Evolutionary conservation across 1,140 invertebrate species (phyloP).

Genomic region (Colletes latitarsis): DNA sequence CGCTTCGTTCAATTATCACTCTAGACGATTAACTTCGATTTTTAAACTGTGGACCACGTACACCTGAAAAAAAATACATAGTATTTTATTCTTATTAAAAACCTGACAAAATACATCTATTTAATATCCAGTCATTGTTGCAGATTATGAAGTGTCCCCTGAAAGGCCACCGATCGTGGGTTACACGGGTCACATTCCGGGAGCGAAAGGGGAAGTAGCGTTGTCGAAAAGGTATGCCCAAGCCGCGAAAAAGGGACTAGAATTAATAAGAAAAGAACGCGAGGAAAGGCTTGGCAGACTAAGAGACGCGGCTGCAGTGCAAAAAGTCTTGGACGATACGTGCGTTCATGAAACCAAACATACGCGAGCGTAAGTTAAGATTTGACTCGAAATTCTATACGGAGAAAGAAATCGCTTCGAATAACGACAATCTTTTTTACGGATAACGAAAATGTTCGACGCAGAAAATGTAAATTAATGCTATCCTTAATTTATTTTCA

Average conservation of each 20-base stretch:
- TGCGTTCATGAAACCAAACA: constrained; percentile 63
- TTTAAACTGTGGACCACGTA: too few species aligned
- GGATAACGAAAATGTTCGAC: background rate
- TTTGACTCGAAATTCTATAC: background rate
- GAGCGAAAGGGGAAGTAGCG: constrained; percentile 85
- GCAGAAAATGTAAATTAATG: background rate
- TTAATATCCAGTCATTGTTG: constrained; percentile 17
- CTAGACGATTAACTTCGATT: background rate
- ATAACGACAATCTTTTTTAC: constrained; percentile 6
- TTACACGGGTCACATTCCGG: constrained; percentile 87
- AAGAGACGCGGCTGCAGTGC: constrained; percentile 44
- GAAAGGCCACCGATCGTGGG: constrained; percentile 87
- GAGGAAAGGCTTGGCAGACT: constrained; percentile 76
- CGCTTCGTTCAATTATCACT: too few species aligned
- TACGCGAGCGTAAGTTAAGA: constrained; percentile 12
- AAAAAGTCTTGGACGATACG: constrained; percentile 62
- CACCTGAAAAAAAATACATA: too few species aligned
- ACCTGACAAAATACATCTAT: too few species aligned
- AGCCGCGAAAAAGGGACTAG: constrained; percentile 85
- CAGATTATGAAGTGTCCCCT: constrained; percentile 86
- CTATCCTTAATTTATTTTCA: background rate
- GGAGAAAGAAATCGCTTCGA: background rate
- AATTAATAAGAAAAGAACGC: constrained; percentile 83
- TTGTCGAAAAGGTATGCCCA: constrained; percentile 86
- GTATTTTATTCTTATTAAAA: too few species aligned